Evolutionary conservation across 2,888 invertebrate species (phyloP), one percentile per base, ranked within the genome.

Genomic region (Drosophila rubida): DNA sequence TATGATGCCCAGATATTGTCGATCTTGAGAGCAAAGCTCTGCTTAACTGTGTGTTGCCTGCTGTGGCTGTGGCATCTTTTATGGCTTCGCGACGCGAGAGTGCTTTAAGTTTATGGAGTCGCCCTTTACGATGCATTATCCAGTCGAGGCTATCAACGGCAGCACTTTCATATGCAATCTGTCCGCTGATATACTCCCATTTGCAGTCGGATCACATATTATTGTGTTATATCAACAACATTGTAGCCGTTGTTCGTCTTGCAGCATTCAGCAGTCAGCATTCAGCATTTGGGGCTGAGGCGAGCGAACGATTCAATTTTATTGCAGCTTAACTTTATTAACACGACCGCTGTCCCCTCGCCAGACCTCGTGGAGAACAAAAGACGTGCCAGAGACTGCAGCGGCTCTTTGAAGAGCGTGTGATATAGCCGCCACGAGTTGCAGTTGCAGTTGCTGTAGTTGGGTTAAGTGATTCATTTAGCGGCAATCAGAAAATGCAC

Each of bases 401-500:
- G 75, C 75, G 70, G 87, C 84, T 83, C 85, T 82, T 88, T 88
- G 88, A 88, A 82, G 82, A 73, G 80, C 48, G 72, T 88, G 58
- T 86, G 78, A 82, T 88, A 86, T 58, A 88, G 87, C 82, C 82
- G 81, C 68, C 88, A 67, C 61, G 50, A 69, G 58, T 35, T 62
- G 51, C 6, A 25, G 32, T 32, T 70, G 71, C 25, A 58, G 30
- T 11, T 27, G 45, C 51, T 51, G 55, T 30, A 37, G 41, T 57
- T 75, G 80, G 87, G 87, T 86, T 82, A 82, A 82, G 88, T 82
- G 82, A 82, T 82, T 82, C 82, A 82, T 82, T 82, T 82, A 88
- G 88, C 77, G 87, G 88, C 82, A 88, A 82, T 82, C 82, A 82
- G 67, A 88, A 80, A 82, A 88, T 88, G 88, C 82, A 88, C 82